These are phyloP conservation scores for Sebastes miniatus DNA, from an alignment of 2,797 vertebrate genomes.

Conservation along the genomic window DNA sequence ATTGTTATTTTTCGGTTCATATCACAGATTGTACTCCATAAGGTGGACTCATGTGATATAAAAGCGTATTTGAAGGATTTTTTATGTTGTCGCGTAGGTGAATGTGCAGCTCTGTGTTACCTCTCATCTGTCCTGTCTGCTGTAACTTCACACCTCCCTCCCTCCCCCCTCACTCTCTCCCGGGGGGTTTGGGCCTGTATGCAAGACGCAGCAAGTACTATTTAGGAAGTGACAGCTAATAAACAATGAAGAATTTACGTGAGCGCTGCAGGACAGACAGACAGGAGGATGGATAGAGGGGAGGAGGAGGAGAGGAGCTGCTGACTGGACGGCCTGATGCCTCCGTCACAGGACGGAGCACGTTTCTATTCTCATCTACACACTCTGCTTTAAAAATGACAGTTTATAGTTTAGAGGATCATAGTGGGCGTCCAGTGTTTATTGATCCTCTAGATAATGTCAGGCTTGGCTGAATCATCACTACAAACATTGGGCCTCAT, in stretches of 20 bases:
- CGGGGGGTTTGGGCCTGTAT: neutral
- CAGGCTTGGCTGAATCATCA: neutral
- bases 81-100: neutral
- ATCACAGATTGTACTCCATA: neutral
- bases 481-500: neutral
- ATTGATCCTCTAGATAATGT: neutral
- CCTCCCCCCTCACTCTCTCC: neutral
- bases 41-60: neutral
- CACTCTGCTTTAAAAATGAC: neutral
- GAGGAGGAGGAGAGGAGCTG: slow-evolving; percentile 35
- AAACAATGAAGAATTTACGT: slow-evolving; percentile 74
- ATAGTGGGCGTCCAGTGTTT: neutral
- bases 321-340: slow-evolving; percentile 37
- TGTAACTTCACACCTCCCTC: slow-evolving; percentile 47
- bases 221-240: slow-evolving; percentile 75
- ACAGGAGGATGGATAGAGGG: neutral
- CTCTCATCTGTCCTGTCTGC: slow-evolving; percentile 16
- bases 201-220: slow-evolving; percentile 66
- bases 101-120: slow-evolving; percentile 13
- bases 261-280: slow-evolving; percentile 20
- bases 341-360: neutral
- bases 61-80: slow-evolving; percentile 10
- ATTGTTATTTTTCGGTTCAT: neutral
- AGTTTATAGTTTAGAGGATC: neutral
- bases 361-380: neutral